Evolutionary conservation across 2,797 vertebrate genomes (phyloP).

Genomic region (Tapirus indicus): DNA sequence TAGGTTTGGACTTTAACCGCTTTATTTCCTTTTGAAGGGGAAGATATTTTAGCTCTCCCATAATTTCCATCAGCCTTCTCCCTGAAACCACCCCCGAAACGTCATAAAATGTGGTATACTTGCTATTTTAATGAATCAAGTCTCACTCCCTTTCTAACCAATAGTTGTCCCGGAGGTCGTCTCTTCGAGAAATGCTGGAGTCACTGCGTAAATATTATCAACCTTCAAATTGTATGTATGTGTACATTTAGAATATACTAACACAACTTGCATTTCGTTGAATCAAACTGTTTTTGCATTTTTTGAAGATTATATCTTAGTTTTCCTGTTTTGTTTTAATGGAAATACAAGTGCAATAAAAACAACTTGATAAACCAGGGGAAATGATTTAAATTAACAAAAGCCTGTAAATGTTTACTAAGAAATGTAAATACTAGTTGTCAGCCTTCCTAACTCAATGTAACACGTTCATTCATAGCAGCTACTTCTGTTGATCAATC

Average conservation of each 20-base stretch:
- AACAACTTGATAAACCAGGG: slow-evolving; percentile 72
- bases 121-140: not conserved
- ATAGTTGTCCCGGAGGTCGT: not conserved
- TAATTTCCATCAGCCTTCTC: not conserved
- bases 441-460: not conserved
- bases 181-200: slow-evolving; percentile 29
- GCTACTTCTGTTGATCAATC: not conserved
- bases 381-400: slow-evolving; percentile 74
- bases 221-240: not conserved
- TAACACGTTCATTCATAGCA: not conserved
- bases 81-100: not conserved
- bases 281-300: slow-evolving; percentile 16
- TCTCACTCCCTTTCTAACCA: not conserved
- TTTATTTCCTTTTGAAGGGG: not conserved
- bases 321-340: slow-evolving; percentile 74
- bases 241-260: not conserved
- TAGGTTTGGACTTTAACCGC: not conserved
- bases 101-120: not conserved
- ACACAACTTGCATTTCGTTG: not conserved
- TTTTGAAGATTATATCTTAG: not conserved
- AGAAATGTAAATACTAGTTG: slow-evolving; percentile 12
- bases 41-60: not conserved
- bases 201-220: slow-evolving; percentile 42
- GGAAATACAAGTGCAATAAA: slow-evolving; percentile 81
- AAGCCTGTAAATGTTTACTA: slow-evolving; percentile 62